phyloP scores from a whole-genome alignment of 2,113 vertebrate species.

The Semnornis frantzii region DNA sequence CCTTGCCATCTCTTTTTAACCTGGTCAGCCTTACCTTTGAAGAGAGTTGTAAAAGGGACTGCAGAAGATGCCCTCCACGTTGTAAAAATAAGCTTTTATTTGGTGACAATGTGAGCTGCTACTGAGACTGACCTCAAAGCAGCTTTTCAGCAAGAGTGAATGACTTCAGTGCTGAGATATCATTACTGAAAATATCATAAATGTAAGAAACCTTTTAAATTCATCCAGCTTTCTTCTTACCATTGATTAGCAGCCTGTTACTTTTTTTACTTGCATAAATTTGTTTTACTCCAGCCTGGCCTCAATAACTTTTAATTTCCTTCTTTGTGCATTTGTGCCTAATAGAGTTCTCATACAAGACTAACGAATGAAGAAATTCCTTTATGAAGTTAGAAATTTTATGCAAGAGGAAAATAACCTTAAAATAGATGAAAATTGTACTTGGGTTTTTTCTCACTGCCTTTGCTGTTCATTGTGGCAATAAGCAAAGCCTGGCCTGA shows the following conservation, averaged over 20 bases:
- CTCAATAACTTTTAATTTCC: neutral
- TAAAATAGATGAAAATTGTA: neutral
- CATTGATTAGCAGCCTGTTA: neutral
- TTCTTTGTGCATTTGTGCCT: neutral
- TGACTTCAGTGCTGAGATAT: neutral
- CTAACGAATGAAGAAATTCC: neutral
- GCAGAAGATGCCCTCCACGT: neutral
- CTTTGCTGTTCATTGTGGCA: neutral
- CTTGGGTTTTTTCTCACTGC: neutral
- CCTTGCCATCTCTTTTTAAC: neutral
- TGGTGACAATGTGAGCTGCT: neutral
- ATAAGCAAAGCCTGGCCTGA: neutral
- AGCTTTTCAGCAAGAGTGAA: neutral
- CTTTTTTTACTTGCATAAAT: neutral
- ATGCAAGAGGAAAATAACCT: neutral
- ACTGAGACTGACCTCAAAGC: neutral
- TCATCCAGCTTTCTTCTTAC: neutral
- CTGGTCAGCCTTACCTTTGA: neutral
- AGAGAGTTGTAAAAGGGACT: neutral
- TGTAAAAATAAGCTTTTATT: neutral
- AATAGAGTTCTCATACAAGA: neutral
- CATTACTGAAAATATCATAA: neutral
- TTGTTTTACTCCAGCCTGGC: neutral
- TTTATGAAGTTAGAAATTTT: neutral
- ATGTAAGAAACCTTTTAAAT: neutral